Conservation (phyloP, 2,888 invertebrate species). For the Steromphala cineraria region DNA sequence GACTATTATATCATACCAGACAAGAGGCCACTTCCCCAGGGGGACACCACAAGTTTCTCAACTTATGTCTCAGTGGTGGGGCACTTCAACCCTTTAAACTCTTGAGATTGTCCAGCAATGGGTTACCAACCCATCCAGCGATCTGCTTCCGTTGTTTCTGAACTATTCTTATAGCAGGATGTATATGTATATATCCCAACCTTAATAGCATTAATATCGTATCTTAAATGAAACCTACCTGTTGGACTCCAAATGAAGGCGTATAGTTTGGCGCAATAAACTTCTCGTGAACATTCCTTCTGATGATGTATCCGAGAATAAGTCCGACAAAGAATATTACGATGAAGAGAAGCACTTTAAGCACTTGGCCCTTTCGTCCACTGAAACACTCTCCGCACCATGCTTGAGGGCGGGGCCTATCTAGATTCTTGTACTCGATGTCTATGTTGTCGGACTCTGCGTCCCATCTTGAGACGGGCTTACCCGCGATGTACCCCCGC, state of each 20-base stretch:
- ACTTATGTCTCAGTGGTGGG: no score
- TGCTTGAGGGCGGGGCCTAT: conserved; percentile 43
- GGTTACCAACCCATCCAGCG: no score
- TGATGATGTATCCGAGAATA: conserved; percentile 61
- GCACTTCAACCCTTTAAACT: no score
- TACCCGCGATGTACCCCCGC: conserved; percentile 66
- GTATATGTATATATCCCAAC: no score
- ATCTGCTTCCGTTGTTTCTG: no score
- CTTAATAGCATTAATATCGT: no score
- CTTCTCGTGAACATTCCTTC: conserved; percentile 47
- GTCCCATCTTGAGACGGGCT: conserved; percentile 68
- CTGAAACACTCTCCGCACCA: conserved; percentile 49
- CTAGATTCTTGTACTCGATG: conserved; percentile 69
- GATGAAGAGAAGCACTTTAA: conserved; percentile 57
- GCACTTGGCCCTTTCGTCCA: conserved; percentile 56
- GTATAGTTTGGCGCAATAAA: conserved; percentile 27
- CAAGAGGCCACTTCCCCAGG: no score
- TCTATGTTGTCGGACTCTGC: conserved; percentile 70
- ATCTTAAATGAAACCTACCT: conserved; percentile 32
- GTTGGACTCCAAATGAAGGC: conserved; percentile 33
- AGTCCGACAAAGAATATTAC: conserved; percentile 61
- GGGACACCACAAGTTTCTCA: no score
- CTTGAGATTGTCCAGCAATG: no score
- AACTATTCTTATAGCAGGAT: no score
- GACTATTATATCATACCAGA: no score